Evolutionary conservation across 2,888 invertebrate genomes (phyloP).

Genomic region (Ypsolopha sequella): DNA sequence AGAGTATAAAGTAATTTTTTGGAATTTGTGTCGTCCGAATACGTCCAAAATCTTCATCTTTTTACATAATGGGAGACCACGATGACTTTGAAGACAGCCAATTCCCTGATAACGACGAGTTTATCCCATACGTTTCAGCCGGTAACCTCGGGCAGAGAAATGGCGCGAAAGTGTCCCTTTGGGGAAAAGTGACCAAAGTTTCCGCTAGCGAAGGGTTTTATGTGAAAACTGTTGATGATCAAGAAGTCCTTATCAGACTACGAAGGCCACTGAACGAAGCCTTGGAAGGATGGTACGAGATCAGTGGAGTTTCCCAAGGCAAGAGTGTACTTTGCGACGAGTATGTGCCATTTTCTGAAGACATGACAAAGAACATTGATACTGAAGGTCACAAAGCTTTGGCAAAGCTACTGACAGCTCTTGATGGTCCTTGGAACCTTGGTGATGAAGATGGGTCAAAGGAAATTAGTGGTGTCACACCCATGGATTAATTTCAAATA

Average conservation of each 20-base stretch:
- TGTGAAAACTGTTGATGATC: slow-evolving; percentile 57
- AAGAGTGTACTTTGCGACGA: slow-evolving; percentile 57
- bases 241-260: slow-evolving; percentile 50
- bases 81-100: slow-evolving; percentile 61
- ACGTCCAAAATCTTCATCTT: neutral
- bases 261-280: slow-evolving; percentile 47
- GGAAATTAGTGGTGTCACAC: slow-evolving; percentile 32
- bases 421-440: slow-evolving; percentile 63
- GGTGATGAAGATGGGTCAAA: slow-evolving; percentile 33
- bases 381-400: slow-evolving; percentile 53
- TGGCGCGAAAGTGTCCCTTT: slow-evolving; percentile 57
- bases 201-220: slow-evolving; percentile 55
- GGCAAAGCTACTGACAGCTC: slow-evolving; percentile 43
- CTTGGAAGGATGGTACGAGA: slow-evolving; percentile 63
- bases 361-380: slow-evolving; percentile 51
- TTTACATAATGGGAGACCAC: slow-evolving; percentile 42
- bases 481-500: slow-evolving; percentile 35
- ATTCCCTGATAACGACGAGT: slow-evolving; percentile 60
- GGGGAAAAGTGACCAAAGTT: slow-evolving; percentile 61
- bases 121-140: slow-evolving; percentile 58
- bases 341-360: slow-evolving; percentile 45
- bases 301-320: slow-evolving; percentile 56
- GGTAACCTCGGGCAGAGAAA: slow-evolving; percentile 51
- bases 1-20: no score
- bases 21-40: neutral